Conservation (phyloP, 2,888 invertebrate genomes). For the Dynastes tityus region DNA sequence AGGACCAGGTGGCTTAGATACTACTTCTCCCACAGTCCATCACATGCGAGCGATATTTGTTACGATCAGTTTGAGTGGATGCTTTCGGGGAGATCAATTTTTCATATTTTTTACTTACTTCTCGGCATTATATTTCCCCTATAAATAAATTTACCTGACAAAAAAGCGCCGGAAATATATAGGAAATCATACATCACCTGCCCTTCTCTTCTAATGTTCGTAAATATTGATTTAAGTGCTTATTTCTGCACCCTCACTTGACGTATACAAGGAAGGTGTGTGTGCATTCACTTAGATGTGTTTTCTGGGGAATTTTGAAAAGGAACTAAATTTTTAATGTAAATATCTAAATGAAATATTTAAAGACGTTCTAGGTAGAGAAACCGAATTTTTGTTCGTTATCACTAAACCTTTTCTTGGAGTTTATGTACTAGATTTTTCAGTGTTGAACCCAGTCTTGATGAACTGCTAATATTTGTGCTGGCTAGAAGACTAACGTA, state of each 20-base stretch:
- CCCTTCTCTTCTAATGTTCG: constrained; percentile 38
- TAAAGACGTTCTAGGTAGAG: background rate
- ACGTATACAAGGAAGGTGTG: background rate
- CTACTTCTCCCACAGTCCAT: constrained; percentile 67
- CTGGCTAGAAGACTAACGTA: too few relatives aligned
- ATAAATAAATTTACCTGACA: constrained; percentile 51
- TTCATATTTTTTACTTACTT: constrained; percentile 53
- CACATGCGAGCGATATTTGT: constrained; percentile 65
- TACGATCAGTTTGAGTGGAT: constrained; percentile 60
- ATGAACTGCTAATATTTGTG: too few relatives aligned
- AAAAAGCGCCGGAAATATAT: constrained; percentile 46
- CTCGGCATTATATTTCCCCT: constrained; percentile 49
- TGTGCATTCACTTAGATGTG: background rate
- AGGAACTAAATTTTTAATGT: constrained; percentile 21
- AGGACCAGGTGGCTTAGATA: constrained; percentile 64
- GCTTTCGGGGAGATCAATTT: constrained; percentile 51
- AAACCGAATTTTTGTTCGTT: too few relatives aligned
- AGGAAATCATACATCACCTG: constrained; percentile 46
- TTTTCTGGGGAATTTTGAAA: background rate
- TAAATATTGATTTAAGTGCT: constrained; percentile 44
- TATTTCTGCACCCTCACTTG: constrained; percentile 7
- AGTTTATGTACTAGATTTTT: too few relatives aligned
- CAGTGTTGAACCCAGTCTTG: too few relatives aligned
- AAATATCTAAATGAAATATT: constrained; percentile 22
- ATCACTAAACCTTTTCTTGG: too few relatives aligned